These are phyloP conservation scores for Eristalis tenax DNA, from an alignment of 2,888 invertebrate species.

Conservation along the genomic window DNA sequence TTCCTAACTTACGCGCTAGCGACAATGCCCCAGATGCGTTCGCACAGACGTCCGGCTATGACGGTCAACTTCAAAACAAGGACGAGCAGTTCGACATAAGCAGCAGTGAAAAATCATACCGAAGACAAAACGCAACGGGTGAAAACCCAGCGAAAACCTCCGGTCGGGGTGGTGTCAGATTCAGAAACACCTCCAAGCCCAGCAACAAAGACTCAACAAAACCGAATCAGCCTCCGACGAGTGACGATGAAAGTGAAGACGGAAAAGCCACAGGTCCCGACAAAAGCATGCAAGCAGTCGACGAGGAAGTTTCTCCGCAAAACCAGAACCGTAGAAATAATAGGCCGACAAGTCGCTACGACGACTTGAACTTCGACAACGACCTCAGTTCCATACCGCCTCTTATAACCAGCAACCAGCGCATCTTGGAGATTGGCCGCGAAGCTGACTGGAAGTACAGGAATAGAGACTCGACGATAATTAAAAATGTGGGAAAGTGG, in stretches of 20 bases:
- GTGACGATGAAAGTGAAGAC: constrained; percentile 17
- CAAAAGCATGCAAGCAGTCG: constrained; percentile 1
- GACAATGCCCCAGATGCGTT: constrained; percentile 50
- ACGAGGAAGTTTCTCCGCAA: constrained; percentile 58
- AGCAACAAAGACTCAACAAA: neutral
- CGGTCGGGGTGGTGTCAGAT: constrained; percentile 16
- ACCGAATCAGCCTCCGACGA: neutral
- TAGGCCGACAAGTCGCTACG: neutral
- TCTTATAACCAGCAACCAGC: constrained; percentile 77
- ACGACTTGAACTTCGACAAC: constrained; percentile 76
- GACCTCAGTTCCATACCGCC: constrained; percentile 78
- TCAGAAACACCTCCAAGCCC: constrained; percentile 6
- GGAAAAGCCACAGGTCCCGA: constrained; percentile 3
- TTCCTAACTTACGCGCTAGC: constrained; percentile 82
- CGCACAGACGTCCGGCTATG: constrained; percentile 68
- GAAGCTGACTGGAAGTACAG: constrained; percentile 78
- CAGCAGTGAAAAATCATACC: neutral
- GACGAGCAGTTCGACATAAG: constrained; percentile 58
- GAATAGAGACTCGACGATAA: constrained; percentile 83
- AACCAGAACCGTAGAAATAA: constrained; percentile 69
- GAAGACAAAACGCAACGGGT: constrained; percentile 6
- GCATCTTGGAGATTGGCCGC: constrained; percentile 78
- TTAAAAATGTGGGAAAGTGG: constrained; percentile 86
- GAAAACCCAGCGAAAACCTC: neutral
- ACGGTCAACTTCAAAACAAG: constrained; percentile 63